phyloP scores from a whole-genome alignment of 2,888 invertebrate genomes.

The Pachymerium ferrugineum region DNA sequence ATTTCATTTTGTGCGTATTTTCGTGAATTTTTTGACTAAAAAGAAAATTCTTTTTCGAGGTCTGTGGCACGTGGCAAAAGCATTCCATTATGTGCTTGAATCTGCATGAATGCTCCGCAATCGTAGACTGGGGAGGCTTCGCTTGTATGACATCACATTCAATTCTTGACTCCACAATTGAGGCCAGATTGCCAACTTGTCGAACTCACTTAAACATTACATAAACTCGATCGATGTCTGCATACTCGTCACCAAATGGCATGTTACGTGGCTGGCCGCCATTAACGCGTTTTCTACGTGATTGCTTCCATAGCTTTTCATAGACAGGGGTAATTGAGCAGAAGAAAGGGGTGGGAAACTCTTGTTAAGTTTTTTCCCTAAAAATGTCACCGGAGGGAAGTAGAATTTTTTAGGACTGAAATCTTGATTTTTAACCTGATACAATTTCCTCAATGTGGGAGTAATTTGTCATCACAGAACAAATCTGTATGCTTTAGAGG shows the following conservation, averaged over 20 bases:
- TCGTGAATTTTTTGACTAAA: no score
- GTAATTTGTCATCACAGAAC: constrained; percentile 1
- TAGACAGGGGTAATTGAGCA: constrained; percentile 3
- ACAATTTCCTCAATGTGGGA: not conserved
- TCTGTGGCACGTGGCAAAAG: not conserved
- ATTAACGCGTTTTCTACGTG: constrained; percentile 23
- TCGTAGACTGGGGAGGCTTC: not conserved
- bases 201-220: constrained; percentile 19
- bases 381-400: not conserved
- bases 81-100: constrained; percentile 1
- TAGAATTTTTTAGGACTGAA: not conserved
- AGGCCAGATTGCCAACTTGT: constrained; percentile 8
- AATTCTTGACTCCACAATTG: not conserved
- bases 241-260: constrained; percentile 15
- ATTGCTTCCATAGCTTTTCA: not conserved
- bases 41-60: no score
- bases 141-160: not conserved
- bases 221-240: constrained; percentile 27
- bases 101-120: constrained; percentile 4
- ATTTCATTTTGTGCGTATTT: no score
- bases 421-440: no score
- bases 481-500: not conserved
- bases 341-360: not conserved
- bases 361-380: not conserved
- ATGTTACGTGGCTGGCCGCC: constrained; percentile 24